phyloP scores from a whole-genome alignment of 1,140 invertebrate species.

The Eulimnadia texana region DNA sequence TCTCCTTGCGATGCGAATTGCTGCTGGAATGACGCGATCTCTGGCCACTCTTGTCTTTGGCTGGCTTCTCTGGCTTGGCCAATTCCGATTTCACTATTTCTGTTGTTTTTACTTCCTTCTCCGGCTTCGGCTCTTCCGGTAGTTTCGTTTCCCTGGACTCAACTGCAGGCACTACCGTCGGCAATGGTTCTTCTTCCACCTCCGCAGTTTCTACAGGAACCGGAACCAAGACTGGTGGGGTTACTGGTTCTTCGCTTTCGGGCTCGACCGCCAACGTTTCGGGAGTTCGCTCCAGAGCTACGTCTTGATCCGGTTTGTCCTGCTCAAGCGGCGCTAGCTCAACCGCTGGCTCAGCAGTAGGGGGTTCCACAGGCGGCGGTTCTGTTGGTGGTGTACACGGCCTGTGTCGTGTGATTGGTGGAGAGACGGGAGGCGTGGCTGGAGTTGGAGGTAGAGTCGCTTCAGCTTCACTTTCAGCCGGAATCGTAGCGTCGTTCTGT shows the following conservation, averaged over 20 bases:
- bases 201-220: background rate
- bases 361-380: background rate
- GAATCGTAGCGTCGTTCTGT: too few relatives aligned
- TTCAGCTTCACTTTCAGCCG: background rate
- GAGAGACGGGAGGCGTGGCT: background rate
- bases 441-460: background rate
- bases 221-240: too few relatives aligned
- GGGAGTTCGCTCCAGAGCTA: background rate
- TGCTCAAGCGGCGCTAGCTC: too few relatives aligned
- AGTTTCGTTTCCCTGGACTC: background rate
- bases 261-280: background rate
- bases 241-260: background rate
- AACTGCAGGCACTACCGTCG: background rate
- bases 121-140: background rate
- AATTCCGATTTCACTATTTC: background rate
- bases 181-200: background rate
- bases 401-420: background rate
- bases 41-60: background rate
- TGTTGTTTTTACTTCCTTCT: background rate
- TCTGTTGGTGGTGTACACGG: background rate
- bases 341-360: background rate
- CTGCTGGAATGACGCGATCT: slow-evolving; percentile 1
- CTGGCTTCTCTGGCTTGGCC: background rate
- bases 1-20: slow-evolving; percentile 28
- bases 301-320: background rate